phyloP scores from a whole-genome alignment of 2,113 vertebrate species.

The Athene noctua region DNA sequence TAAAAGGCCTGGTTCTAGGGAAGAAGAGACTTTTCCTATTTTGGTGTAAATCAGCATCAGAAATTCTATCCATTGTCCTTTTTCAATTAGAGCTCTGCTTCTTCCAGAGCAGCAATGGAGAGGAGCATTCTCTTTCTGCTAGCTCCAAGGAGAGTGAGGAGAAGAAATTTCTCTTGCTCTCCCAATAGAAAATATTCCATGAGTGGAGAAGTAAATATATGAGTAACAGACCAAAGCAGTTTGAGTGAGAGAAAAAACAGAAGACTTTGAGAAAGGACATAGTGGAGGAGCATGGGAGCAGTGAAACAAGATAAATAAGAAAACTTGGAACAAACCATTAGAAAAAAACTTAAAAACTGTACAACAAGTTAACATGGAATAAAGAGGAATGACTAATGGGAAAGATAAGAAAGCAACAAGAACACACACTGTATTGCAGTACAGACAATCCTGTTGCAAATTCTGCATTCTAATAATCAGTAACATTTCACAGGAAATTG shows the following conservation, averaged over 20 bases:
- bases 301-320: not conserved
- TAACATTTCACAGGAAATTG: not conserved
- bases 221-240: not conserved
- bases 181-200: not conserved
- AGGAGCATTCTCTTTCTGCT: not conserved
- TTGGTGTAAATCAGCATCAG: not conserved
- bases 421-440: not conserved
- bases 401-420: not conserved
- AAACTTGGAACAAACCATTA: not conserved
- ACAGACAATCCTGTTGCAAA: not conserved
- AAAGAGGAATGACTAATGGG: not conserved
- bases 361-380: not conserved
- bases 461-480: not conserved
- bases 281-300: not conserved
- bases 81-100: not conserved
- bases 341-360: not conserved
- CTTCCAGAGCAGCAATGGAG: not conserved
- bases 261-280: fast-evolving
- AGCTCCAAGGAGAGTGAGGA: not conserved
- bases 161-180: not conserved
- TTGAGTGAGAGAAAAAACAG: not conserved
- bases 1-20: not conserved
- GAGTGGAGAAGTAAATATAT: not conserved
- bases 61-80: not conserved
- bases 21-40: not conserved